phyloP scores from a whole-genome alignment of 2,113 vertebrate genomes.

The Corapipo altera region DNA sequence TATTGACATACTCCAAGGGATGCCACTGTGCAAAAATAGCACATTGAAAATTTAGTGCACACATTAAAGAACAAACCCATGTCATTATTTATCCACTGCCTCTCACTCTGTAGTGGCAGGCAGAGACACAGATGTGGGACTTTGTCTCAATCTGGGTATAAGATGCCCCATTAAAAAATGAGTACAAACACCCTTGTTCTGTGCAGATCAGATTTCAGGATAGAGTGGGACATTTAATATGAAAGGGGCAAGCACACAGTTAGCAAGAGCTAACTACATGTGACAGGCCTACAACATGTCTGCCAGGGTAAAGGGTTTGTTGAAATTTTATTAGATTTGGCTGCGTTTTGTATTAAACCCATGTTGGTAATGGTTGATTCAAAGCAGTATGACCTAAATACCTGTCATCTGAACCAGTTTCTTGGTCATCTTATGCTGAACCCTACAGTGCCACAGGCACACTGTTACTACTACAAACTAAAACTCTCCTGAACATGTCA shows the following conservation, averaged over 20 bases:
- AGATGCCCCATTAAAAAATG: neutral
- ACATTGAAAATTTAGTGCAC: fast-evolving
- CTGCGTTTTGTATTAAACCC: neutral
- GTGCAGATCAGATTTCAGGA: neutral
- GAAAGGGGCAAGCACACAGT: neutral
- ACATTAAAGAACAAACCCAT: neutral
- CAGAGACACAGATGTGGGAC: neutral
- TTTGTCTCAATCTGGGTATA: neutral
- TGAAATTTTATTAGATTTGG: neutral
- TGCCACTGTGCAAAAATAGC: neutral
- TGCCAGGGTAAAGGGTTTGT: neutral
- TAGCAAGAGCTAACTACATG: neutral
- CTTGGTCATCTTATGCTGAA: neutral
- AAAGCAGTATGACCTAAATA: neutral
- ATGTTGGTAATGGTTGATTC: neutral
- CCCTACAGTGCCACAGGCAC: neutral
- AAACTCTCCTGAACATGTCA: neutral
- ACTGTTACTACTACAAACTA: neutral
- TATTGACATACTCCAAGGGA: neutral
- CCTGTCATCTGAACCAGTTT: neutral
- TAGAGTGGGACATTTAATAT: neutral
- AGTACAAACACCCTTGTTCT: neutral
- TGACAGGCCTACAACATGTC: neutral
- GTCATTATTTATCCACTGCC: neutral
- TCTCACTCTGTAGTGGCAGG: neutral